Evolutionary conservation across 2,888 invertebrate genomes (phyloP), one percentile per base, ranked within the genome.

Genomic region (Charanyca ferruginea): DNA sequence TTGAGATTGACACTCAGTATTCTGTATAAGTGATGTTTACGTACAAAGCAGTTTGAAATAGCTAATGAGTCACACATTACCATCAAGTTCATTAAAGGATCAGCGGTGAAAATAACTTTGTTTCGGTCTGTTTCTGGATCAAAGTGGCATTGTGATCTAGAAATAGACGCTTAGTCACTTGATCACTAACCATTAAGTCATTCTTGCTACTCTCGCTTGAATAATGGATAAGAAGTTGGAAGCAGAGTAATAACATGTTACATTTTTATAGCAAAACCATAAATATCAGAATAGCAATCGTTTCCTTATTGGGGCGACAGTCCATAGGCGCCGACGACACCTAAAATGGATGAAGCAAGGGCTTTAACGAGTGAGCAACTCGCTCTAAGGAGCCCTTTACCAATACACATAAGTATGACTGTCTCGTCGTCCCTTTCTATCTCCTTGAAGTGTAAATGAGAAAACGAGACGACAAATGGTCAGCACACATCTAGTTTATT

Each of bases 21-120:
- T 47, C 13, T 20, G 8, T 38, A 51, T 70, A 70, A 77, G 77
- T 79, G 83, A 18, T 38, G 51, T 45, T 82, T 80, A 85, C 82
- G 86, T 89, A 89, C 89, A 89, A 87, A 89, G 85, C 81, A 80
- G 81, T 87, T 89, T 73, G 85, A 91, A 93, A 94, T 94, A 94
- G 86, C 84, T 69, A 69, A 85, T 94, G 94, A 94, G 85, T 94
- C 93, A 94, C 72, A 76, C 81, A 60, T 79, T 68, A 64, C 38
- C 81, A 80, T 79, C 85, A 79, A 84, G 83, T 83, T 82, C 82
- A 85, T 83, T 83, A 84, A 84, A 87, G 84, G 84, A 85, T 85
- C 83, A 81, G 72, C 75, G 77, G 80, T 84, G 83, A 85, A 88
- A 91, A 91, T 89, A 90, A 88, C 86, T 84, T 77, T 72, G 79